Evolutionary conservation across 1,140 invertebrate genomes (phyloP).

Genomic region (Ridgeia piscesae): DNA sequence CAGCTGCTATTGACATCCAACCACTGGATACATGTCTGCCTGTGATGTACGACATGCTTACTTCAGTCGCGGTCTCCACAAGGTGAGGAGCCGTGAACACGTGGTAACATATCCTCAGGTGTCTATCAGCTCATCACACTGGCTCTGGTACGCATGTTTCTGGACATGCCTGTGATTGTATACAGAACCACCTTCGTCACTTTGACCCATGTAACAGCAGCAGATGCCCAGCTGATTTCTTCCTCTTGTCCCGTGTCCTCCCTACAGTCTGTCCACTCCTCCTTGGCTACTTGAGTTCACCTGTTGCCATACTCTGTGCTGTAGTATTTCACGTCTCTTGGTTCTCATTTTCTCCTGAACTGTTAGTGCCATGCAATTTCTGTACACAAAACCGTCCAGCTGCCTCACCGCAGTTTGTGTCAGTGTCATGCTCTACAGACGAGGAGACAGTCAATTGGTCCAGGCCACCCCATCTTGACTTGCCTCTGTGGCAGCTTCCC

Average conservation of each 20-base stretch:
- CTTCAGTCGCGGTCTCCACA: not conserved
- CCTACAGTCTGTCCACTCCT: not conserved
- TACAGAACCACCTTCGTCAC: not conserved
- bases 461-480: not conserved
- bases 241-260: not conserved
- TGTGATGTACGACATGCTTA: not conserved
- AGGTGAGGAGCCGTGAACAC: not conserved
- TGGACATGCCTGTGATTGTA: not conserved
- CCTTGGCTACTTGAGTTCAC: not conserved
- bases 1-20: not conserved
- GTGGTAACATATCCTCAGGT: not conserved
- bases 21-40: not conserved
- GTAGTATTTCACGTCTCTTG: not conserved
- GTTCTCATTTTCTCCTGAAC: not conserved
- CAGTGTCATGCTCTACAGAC: not conserved
- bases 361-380: not conserved
- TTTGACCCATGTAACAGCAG: not conserved
- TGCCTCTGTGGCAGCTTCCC: not conserved
- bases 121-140: not conserved
- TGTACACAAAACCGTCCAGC: not conserved
- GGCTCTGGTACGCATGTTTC: not conserved
- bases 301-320: not conserved
- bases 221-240: not conserved
- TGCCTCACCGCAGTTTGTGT: not conserved
- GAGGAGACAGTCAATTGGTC: not conserved